Conservation (phyloP, 2,797 vertebrate species). For the Varecia variegata region DNA sequence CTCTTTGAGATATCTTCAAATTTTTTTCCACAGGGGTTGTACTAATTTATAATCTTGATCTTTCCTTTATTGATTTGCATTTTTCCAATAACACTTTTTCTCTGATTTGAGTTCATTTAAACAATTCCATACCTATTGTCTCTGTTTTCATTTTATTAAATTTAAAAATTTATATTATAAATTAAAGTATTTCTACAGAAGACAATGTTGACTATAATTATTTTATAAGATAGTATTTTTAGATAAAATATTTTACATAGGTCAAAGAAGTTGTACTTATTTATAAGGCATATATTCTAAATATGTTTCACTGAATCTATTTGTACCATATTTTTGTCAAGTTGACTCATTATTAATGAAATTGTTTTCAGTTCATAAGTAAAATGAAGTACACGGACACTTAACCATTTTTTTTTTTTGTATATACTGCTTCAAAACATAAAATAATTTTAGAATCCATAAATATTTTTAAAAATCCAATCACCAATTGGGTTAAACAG, state of each 20-base stretch:
- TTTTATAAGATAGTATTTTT: not conserved
- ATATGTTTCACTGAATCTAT: not conserved
- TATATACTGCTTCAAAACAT: not conserved
- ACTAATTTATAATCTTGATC: not conserved
- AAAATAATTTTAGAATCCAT: not conserved
- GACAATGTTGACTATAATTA: not conserved
- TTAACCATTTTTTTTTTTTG: not conserved
- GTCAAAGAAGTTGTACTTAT: not conserved
- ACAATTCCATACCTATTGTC: not conserved
- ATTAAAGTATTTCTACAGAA: not conserved
- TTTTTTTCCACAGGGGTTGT: too few relatives aligned
- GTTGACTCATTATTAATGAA: not conserved
- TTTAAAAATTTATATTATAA: not conserved
- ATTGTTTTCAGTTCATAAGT: not conserved
- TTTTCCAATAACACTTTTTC: not conserved
- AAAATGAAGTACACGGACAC: not conserved
- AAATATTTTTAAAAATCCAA: not conserved
- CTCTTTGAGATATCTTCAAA: too few relatives aligned
- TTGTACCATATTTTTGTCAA: not conserved
- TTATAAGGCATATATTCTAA: not conserved
- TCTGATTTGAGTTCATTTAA: not conserved
- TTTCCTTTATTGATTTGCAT: not conserved
- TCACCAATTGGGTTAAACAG: not conserved
- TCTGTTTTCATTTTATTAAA: not conserved
- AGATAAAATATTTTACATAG: not conserved